Percentiles rank a stretch among this genome's conserved stretches.
Conservation (phyloP, 2,113 vertebrate genomes). For the Elephas maximus region DNA sequence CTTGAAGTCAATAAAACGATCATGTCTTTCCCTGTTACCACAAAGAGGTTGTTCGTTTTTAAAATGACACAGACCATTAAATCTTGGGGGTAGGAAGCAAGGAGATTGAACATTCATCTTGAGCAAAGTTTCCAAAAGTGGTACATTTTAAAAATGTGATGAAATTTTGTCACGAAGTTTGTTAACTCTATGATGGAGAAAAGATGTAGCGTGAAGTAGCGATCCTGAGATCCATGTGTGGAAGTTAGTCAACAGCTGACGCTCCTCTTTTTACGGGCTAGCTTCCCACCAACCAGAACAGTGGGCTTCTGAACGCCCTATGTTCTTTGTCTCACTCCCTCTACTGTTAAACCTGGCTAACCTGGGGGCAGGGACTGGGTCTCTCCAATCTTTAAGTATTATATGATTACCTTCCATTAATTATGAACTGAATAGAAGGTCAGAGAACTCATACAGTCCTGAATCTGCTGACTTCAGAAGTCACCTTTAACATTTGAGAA, state of each 20-base stretch:
- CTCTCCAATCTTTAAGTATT: neutral
- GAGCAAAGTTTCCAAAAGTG: slow-evolving; percentile 15
- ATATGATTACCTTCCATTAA: neutral
- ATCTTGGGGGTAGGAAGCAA: neutral
- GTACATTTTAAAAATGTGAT: neutral
- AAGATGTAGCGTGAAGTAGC: neutral
- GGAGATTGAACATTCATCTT: neutral
- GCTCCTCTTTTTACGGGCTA: neutral
- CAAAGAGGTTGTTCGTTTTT: neutral
- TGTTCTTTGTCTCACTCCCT: neutral
- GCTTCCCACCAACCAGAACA: neutral
- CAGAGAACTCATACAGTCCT: neutral
- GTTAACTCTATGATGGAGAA: neutral
- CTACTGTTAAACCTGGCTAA: neutral
- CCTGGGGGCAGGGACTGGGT: neutral
- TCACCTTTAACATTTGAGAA: neutral
- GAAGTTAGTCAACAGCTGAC: neutral
- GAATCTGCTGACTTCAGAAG: neutral
- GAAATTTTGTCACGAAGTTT: neutral
- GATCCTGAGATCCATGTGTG: neutral
- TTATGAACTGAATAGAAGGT: neutral
- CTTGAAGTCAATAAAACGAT: neutral
- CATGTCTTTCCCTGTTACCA: neutral
- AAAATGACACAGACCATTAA: neutral
- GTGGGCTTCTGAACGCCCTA: neutral